phyloP scores from a whole-genome alignment of 2,888 invertebrate genomes.

The Folsomia manolachei region DNA sequence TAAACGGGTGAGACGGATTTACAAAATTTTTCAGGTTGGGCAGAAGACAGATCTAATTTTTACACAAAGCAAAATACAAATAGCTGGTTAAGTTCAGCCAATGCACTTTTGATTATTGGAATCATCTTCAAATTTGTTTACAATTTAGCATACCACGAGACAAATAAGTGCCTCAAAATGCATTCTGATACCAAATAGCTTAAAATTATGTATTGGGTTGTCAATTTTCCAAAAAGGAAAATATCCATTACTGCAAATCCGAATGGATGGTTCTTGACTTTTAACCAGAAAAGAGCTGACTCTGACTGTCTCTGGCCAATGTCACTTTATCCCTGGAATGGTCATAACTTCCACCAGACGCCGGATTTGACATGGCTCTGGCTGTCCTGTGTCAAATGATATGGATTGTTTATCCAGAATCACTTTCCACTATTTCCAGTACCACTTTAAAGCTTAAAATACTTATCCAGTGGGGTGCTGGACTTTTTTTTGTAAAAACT shows the following conservation, averaged over 20 bases:
- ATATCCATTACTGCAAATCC: slow-evolving; percentile 1
- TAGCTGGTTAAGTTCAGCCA: no score
- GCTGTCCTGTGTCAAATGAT: not conserved
- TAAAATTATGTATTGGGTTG: not conserved
- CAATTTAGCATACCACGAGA: not conserved
- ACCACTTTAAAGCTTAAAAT: not conserved
- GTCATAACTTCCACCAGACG: no score
- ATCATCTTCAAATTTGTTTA: not conserved
- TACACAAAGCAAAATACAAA: not conserved
- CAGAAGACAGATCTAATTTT: no score
- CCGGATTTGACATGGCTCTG: not conserved
- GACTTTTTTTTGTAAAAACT: not conserved
- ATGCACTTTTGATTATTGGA: not conserved
- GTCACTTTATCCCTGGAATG: no score
- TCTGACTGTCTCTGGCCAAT: not conserved
- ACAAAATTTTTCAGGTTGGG: no score
- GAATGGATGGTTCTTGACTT: not conserved
- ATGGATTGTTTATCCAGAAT: not conserved
- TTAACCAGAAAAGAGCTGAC: not conserved
- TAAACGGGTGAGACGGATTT: no score
- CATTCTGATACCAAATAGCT: not conserved
- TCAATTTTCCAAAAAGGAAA: not conserved
- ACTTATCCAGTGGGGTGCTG: no score
- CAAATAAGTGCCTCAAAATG: not conserved
- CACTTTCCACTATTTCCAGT: not conserved